Evolutionary conservation across 2,888 invertebrate species (phyloP).

Genomic region (Protophormia terraenovae): DNA sequence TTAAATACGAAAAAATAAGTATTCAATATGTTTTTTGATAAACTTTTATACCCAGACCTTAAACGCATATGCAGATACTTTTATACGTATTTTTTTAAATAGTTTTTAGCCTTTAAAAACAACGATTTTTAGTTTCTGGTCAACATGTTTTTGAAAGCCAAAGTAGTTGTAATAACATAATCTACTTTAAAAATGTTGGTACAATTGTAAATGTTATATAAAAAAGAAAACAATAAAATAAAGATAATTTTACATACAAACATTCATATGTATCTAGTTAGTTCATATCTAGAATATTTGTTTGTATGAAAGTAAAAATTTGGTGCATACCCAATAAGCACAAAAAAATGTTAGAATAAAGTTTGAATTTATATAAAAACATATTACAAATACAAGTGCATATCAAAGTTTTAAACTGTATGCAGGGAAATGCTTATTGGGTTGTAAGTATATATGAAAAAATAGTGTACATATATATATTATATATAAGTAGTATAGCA

Average conservation of each 20-base stretch:
- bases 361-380: too few relatives aligned
- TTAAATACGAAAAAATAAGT: neutral
- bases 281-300: neutral
- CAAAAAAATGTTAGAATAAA: too few relatives aligned
- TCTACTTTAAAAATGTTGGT: constrained; percentile 36
- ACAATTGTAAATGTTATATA: neutral
- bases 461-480: too few relatives aligned
- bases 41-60: neutral
- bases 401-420: too few relatives aligned
- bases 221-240: constrained; percentile 5
- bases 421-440: too few relatives aligned
- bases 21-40: neutral
- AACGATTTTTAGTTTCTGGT: constrained; percentile 33
- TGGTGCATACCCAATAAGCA: too few relatives aligned
- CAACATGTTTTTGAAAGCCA: constrained; percentile 46
- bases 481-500: too few relatives aligned
- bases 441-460: too few relatives aligned
- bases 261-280: too few relatives aligned
- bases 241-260: neutral
- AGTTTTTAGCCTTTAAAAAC: constrained; percentile 20
- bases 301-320: too few relatives aligned
- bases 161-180: constrained; percentile 61
- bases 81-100: neutral
- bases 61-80: too few relatives aligned
- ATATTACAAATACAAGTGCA: too few relatives aligned